Percentiles rank a stretch among this genome's conserved stretches.
phyloP scores from a whole-genome alignment of 2,797 vertebrate genomes.

The Artibeus jamaicensis region DNA sequence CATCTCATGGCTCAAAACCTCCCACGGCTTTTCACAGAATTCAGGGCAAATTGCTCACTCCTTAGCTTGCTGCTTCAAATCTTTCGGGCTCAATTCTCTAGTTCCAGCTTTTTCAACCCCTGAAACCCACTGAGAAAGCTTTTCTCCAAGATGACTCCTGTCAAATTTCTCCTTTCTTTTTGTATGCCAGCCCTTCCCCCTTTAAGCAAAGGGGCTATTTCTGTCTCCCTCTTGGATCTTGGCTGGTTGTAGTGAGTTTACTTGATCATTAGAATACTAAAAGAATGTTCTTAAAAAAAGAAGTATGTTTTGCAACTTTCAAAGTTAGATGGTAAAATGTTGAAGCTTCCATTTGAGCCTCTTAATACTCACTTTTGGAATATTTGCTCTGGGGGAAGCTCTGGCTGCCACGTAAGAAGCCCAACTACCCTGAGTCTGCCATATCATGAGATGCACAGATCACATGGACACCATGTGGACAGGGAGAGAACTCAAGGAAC shows the following conservation, averaged over 20 bases:
- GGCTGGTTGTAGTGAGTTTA: not conserved
- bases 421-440: not conserved
- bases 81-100: not conserved
- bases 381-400: not conserved
- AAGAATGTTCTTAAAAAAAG: not conserved
- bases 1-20: not conserved
- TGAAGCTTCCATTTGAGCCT: not conserved
- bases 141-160: not conserved
- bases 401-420: not conserved
- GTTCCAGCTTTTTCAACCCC: not conserved
- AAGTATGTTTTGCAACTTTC: not conserved
- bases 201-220: not conserved
- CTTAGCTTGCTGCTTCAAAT: not conserved
- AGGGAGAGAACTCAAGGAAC: not conserved
- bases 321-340: not conserved
- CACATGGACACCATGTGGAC: not conserved
- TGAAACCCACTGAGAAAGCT: not conserved
- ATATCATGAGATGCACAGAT: not conserved
- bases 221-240: not conserved
- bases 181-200: not conserved
- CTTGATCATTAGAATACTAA: not conserved
- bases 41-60: not conserved
- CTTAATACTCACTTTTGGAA: not conserved
- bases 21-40: not conserved
- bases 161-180: not conserved